A percentile compares a stretch with the other conserved stretches of the same genome.
Conservation (phyloP, 2,888 invertebrate species). For the Catotricha subobsoleta region DNA sequence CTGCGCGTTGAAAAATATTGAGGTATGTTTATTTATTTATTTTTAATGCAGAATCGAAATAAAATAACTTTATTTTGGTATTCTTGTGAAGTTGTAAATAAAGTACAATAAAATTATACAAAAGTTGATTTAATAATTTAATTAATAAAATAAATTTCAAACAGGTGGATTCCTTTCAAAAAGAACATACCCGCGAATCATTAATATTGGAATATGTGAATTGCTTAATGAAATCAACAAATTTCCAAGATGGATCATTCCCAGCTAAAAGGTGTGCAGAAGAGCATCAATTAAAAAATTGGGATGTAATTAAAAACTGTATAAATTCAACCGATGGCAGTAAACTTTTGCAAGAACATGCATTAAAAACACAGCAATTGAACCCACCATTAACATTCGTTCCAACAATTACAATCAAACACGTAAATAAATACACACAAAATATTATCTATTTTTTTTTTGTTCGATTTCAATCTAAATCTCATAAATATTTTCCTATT, state of each 20-base stretch:
- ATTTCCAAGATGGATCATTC: constrained; percentile 27
- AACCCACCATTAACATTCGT: constrained; percentile 40
- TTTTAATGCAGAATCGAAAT: too few relatives aligned
- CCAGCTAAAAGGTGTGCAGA: constrained; percentile 30
- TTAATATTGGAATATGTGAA: constrained; percentile 26
- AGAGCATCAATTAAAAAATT: constrained; percentile 28
- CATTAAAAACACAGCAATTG: constrained; percentile 36
- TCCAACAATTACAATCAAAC: constrained; percentile 47
- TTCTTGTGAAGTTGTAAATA: too few relatives aligned
- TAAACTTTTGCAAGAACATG: constrained; percentile 26
- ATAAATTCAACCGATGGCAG: constrained; percentile 29
- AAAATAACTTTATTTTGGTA: too few relatives aligned
- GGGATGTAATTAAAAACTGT: constrained; percentile 32
- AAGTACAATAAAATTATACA: too few relatives aligned
- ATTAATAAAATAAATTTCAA: too few relatives aligned
- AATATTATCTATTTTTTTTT: too few relatives aligned
- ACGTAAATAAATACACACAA: constrained; percentile 25
- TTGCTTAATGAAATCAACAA: constrained; percentile 27
- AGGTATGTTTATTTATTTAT: constrained; percentile 17
- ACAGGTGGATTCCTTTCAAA: constrained; percentile 25
- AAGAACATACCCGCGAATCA: constrained; percentile 25
- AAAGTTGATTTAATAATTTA: too few relatives aligned
- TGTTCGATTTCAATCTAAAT: too few relatives aligned
- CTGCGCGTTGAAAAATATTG: constrained; percentile 33
- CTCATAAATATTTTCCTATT: too few relatives aligned